Evolutionary conservation across 1,140 invertebrate genomes (phyloP).

Genomic region (Phymorhynchus buccinoides): DNA sequence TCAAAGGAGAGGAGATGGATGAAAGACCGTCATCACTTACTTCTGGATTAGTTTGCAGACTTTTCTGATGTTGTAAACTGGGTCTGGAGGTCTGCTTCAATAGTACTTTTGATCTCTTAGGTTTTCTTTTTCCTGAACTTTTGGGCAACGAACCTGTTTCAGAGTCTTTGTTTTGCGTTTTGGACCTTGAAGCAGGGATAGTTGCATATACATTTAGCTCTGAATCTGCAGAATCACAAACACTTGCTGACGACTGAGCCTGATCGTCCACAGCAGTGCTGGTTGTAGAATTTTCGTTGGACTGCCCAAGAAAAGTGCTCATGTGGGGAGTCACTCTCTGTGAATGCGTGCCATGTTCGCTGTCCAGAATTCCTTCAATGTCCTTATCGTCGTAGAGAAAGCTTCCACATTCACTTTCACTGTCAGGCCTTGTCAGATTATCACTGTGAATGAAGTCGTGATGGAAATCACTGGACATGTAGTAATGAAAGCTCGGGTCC

Average conservation of each 20-base stretch:
- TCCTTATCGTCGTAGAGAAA: conserved; percentile 47
- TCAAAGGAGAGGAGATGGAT: background rate
- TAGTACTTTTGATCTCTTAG: background rate
- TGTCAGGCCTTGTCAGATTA: conserved; percentile 38
- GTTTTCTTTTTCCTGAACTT: background rate
- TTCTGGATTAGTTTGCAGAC: background rate
- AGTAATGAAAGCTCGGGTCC: conserved; percentile 46
- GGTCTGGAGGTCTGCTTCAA: background rate
- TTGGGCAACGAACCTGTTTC: background rate
- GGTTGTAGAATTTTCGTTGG: background rate
- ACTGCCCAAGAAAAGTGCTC: background rate
- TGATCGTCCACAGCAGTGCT: background rate
- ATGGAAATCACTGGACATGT: conserved; percentile 55
- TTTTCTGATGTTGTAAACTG: conserved; percentile 19
- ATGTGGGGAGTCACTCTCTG: background rate
- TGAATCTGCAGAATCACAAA: background rate
- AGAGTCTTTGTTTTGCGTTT: background rate
- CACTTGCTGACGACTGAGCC: background rate
- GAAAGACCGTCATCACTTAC: background rate
- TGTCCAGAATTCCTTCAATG: conserved; percentile 49
- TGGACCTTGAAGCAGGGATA: background rate
- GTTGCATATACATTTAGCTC: background rate
- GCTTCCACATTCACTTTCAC: conserved; percentile 49
- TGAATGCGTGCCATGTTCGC: background rate
- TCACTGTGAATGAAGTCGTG: conserved; percentile 50